Evolutionary conservation across 2,797 vertebrate species (phyloP), one percentile per base, ranked within the genome.

Genomic region (Alfaro cultratus): DNA sequence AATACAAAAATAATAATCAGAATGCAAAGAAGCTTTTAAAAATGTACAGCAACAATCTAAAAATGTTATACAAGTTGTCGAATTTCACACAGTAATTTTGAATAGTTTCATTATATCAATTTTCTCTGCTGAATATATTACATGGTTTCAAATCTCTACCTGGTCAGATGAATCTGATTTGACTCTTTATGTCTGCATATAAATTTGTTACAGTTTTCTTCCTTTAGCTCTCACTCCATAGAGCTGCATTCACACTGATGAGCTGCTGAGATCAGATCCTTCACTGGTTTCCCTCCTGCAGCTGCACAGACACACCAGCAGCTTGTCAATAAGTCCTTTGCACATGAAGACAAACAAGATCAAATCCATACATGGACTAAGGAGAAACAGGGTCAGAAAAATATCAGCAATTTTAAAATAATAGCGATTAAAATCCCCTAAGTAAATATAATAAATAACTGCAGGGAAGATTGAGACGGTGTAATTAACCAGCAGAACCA

Each of bases 401-500:
- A 41, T 13, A 0, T 0, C 18, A 41, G 64, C 9, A 68, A 68
- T 41, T 18, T 41, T 41, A 41, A 26, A 68, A 23, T 15, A 12
- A 68, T 68, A 68, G 21, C 4, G 9, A 36, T 55, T 43, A 6
- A 36, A 2, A 12, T 26, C 9, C 1, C 34, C 34, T 15, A 9
- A 0, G 1, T 13, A 6, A 4, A 39, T 23, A 0, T 1, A 36
- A 23, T 11, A 26, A 74, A 31, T 4, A 0, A 0, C n/a, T 1
- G 51, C 4, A 2, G 78, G 73, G 0, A 21, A 13, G 8, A 68
- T 62, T 34, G 75, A 62, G 43, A 80, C 23, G 29, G 21, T 39
- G 53, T 76, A 72, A 71, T 76, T 34, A 72, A 80, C n/a, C 51
- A 76, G 41, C 26, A 80, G 26, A 16, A 72, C 34, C 31, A 75